Evolutionary conservation across 1,140 invertebrate species (phyloP).

Genomic region (Thaumatotibia leucotreta): DNA sequence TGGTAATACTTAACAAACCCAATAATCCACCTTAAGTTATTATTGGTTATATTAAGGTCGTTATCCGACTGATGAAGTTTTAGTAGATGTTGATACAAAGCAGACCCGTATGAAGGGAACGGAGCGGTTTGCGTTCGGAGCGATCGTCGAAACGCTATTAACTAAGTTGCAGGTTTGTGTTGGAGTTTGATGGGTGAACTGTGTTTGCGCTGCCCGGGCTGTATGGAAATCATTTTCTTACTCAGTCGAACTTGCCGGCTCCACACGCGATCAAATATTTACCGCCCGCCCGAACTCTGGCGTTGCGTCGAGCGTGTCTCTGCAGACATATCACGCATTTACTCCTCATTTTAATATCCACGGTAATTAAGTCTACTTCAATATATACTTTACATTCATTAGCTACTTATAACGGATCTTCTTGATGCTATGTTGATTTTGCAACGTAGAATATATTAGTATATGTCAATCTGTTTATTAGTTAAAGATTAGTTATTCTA

Average conservation of each 20-base stretch:
- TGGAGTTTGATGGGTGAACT: slow-evolving; percentile 62
- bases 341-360: slow-evolving; percentile 23
- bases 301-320: slow-evolving; percentile 43
- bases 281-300: slow-evolving; percentile 43
- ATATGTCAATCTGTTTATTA: neutral
- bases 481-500: neutral
- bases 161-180: slow-evolving; percentile 61
- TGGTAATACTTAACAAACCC: no score
- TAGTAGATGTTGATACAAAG: slow-evolving; percentile 22
- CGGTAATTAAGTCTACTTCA: slow-evolving; percentile 27
- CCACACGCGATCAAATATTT: slow-evolving; percentile 61
- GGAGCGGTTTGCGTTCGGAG: slow-evolving; percentile 31
- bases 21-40: no score
- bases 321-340: slow-evolving; percentile 40
- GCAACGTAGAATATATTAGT: neutral
- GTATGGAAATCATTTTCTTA: slow-evolving; percentile 69
- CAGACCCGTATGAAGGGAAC: slow-evolving; percentile 18
- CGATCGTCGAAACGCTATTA: slow-evolving; percentile 60
- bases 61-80: neutral
- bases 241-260: slow-evolving; percentile 54
- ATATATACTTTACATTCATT: neutral
- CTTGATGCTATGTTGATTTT: neutral
- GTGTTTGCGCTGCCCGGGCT: slow-evolving; percentile 53
- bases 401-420: neutral
- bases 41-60: neutral